Evolutionary conservation across 2,797 vertebrate species (phyloP).

Genomic region (Stomatorhinus walkeri): DNA sequence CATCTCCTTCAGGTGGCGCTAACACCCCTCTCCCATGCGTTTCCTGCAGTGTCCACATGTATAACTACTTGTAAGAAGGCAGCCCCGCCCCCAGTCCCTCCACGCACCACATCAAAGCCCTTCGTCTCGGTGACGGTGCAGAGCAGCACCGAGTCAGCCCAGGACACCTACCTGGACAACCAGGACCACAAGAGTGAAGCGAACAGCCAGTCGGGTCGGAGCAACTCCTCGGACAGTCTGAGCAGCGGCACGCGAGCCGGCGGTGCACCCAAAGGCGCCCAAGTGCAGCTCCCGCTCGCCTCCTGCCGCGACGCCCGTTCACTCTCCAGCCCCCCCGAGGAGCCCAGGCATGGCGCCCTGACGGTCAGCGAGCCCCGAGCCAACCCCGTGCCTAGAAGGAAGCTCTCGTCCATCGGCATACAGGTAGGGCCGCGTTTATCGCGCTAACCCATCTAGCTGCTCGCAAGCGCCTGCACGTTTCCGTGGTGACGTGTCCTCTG

Average conservation of each 20-base stretch:
- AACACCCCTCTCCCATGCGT: neutral
- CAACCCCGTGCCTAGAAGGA: constrained; percentile 76
- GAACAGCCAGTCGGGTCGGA: constrained; percentile 93
- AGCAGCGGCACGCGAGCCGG: constrained; percentile 81
- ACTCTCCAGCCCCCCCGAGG: constrained; percentile 23
- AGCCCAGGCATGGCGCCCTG: constrained; percentile 72
- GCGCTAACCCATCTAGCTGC: constrained; percentile 10
- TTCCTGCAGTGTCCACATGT: constrained; percentile 79
- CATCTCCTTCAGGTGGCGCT: neutral
- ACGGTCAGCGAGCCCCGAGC: constrained; percentile 68
- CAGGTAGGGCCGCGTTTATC: constrained; percentile 67
- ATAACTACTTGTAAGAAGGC: constrained; percentile 95
- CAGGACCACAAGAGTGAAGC: constrained; percentile 89
- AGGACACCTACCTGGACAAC: constrained; percentile 94
- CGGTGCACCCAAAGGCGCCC: constrained; percentile 73
- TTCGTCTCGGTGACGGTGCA: constrained; percentile 98
- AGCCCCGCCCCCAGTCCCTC: constrained; percentile 87
- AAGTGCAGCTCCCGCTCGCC: constrained; percentile 61
- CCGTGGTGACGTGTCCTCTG: constrained; percentile 31
- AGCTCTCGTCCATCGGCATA: constrained; percentile 96
- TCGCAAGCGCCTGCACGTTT: neutral
- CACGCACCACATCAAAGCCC: constrained; percentile 92
- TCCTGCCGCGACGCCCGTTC: constrained; percentile 59
- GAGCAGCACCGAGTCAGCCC: constrained; percentile 96
- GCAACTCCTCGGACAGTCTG: constrained; percentile 94